A percentile compares a stretch with the other conserved stretches of the same genome.
Conservation (phyloP, 2,888 invertebrate genomes). For the Brachycybe producta region DNA sequence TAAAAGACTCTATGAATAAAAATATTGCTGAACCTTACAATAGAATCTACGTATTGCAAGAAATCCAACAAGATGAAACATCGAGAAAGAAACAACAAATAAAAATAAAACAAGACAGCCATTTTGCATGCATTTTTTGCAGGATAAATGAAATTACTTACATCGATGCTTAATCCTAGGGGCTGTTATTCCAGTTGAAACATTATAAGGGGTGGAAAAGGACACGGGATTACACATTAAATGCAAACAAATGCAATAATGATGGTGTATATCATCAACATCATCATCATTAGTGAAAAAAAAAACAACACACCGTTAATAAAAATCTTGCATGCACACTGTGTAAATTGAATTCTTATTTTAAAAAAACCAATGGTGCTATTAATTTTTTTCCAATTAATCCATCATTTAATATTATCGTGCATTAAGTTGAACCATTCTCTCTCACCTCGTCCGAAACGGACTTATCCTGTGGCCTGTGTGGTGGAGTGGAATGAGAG, state of each 20-base stretch:
- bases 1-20: too few relatives aligned
- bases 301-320: not conserved
- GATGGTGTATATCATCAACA: not conserved
- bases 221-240: not conserved
- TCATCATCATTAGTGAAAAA: not conserved
- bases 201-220: constrained; percentile 4
- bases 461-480: constrained; percentile 71
- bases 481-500: constrained; percentile 50
- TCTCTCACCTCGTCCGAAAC: constrained; percentile 83
- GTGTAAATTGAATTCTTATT: too few relatives aligned
- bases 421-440: not conserved
- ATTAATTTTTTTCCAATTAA: not conserved
- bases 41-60: too few relatives aligned
- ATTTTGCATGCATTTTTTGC: not conserved
- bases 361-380: too few relatives aligned
- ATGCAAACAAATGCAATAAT: not conserved
- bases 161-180: constrained; percentile 15
- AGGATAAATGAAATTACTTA: constrained; percentile 11
- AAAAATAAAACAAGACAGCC: not conserved
- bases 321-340: too few relatives aligned
- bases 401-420: not conserved
- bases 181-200: constrained; percentile 13
- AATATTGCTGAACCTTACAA: too few relatives aligned
- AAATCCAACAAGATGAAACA: too few relatives aligned
- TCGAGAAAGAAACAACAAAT: too few relatives aligned